These are phyloP conservation scores for Drosophila suboccidentalis DNA, from an alignment of 2,888 invertebrate species.

Conservation along the genomic window DNA sequence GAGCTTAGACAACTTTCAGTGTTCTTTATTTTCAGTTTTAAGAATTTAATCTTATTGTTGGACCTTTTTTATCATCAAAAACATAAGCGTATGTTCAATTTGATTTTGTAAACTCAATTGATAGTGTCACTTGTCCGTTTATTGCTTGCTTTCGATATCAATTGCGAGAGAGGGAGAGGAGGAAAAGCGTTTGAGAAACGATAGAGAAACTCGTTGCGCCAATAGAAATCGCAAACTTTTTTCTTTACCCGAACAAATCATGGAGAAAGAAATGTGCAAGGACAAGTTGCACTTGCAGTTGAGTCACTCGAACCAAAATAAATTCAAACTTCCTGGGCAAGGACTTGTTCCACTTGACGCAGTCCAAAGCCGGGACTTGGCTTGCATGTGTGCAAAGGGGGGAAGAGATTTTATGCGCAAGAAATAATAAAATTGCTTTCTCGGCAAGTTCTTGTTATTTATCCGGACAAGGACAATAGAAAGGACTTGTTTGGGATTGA, in stretches of 20 bases:
- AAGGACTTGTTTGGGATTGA: constrained; percentile 52
- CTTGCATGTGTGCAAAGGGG: neutral
- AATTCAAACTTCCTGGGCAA: constrained; percentile 68
- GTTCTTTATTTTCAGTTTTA: too few species aligned
- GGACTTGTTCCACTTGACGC: constrained; percentile 36
- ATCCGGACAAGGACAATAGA: constrained; percentile 21
- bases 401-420: constrained; percentile 39
- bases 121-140: constrained; percentile 30
- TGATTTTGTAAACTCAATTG: constrained; percentile 31
- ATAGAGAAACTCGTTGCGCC: constrained; percentile 10
- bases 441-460: constrained; percentile 73
- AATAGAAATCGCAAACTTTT: constrained; percentile 38
- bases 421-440: constrained; percentile 75
- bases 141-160: constrained; percentile 32
- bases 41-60: neutral
- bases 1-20: too few species aligned
- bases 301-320: constrained; percentile 60
- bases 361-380: constrained; percentile 7
- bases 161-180: neutral
- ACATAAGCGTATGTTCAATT: constrained; percentile 16
- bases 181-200: constrained; percentile 12
- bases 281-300: constrained; percentile 47
- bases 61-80: neutral
- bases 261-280: constrained; percentile 34
- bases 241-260: constrained; percentile 32